These are phyloP conservation scores for Shargacucullia verbasci DNA, from an alignment of 2,888 invertebrate genomes.

Conservation along the genomic window DNA sequence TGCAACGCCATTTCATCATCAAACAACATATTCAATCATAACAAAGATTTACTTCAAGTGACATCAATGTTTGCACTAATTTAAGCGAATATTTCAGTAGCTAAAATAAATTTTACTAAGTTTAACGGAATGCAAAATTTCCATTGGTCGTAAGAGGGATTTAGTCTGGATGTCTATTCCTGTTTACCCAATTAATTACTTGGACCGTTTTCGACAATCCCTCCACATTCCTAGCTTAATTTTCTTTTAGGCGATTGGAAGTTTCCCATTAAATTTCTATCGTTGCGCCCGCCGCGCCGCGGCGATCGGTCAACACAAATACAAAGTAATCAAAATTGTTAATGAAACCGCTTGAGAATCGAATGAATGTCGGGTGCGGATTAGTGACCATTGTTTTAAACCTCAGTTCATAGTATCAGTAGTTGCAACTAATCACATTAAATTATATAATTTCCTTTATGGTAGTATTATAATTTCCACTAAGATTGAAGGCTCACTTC, in stretches of 20 bases:
- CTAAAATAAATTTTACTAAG: slow-evolving; percentile 38
- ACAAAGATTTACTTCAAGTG: no score
- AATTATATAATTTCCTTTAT: no score
- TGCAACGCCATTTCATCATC: no score
- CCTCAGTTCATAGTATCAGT: neutral
- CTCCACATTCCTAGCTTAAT: slow-evolving; percentile 75
- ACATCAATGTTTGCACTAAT: no score
- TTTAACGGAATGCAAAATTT: slow-evolving; percentile 49
- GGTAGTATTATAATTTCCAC: no score
- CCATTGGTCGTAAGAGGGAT: slow-evolving; percentile 58
- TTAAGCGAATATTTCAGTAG: slow-evolving; percentile 12
- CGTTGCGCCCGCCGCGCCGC: no score
- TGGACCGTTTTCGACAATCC: slow-evolving; percentile 64
- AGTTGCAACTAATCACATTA: neutral
- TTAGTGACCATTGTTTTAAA: slow-evolving; percentile 1
- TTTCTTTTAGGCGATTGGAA: slow-evolving; percentile 73
- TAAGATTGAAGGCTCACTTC: no score
- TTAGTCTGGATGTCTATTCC: slow-evolving; percentile 53
- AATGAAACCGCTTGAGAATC: slow-evolving; percentile 66
- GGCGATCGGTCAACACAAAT: slow-evolving; percentile 75
- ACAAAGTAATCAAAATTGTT: slow-evolving; percentile 81
- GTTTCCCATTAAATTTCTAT: slow-evolving; percentile 79
- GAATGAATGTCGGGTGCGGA: slow-evolving; percentile 4
- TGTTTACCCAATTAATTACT: slow-evolving; percentile 78
- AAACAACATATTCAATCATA: no score